A percentile compares a stretch with the other conserved stretches of the same genome.
Evolutionary conservation across 1,140 invertebrate species (phyloP).

Genomic region (Drosophila lacertosa): DNA sequence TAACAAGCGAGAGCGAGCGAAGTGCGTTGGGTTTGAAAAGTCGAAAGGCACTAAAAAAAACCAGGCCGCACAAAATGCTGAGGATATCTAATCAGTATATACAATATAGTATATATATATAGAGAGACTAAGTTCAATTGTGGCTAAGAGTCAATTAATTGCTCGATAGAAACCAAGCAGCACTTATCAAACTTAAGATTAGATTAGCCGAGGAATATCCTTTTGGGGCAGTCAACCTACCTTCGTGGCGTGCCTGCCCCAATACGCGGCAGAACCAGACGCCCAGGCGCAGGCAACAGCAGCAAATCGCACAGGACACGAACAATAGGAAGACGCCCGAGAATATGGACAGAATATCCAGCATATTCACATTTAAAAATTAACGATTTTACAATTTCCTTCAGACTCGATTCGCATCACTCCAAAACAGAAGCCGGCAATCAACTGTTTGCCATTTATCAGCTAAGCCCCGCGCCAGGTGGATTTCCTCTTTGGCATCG

Average conservation of each 20-base stretch:
- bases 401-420: constrained; percentile 6
- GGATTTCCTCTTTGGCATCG: constrained; percentile 5
- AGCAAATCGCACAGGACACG: constrained; percentile 57
- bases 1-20: not conserved
- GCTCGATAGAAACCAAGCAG: too few species aligned
- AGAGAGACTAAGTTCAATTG: too few species aligned
- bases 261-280: constrained; percentile 63
- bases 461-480: constrained; percentile 5
- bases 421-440: constrained; percentile 3
- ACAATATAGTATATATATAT: not conserved
- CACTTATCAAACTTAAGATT: constrained; percentile 36
- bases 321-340: constrained; percentile 68
- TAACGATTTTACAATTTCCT: too few species aligned
- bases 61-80: not conserved
- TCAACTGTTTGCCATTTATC: constrained; percentile 40
- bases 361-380: constrained; percentile 39
- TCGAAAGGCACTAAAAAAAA: constrained; percentile 10
- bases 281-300: constrained; percentile 62
- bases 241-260: constrained; percentile 14
- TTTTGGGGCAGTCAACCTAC: constrained; percentile 14
- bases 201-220: constrained; percentile 35
- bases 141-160: constrained; percentile 5
- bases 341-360: constrained; percentile 59
- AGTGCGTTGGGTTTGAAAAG: constrained; percentile 10
- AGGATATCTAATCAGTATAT: not conserved